phyloP scores from a whole-genome alignment of 2,888 invertebrate species.

The Acanthosepion esculentum region DNA sequence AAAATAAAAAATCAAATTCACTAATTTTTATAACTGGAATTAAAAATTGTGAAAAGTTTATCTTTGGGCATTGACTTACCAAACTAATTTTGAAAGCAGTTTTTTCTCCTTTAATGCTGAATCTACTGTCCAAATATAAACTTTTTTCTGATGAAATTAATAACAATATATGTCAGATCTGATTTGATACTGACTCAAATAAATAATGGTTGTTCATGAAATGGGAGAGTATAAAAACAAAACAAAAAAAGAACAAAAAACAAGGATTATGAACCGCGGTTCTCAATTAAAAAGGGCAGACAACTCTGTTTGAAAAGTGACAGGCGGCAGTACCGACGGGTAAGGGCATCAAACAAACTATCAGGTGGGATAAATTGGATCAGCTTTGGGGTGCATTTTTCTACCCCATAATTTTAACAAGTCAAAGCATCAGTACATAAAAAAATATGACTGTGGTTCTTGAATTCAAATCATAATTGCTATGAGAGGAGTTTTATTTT shows the following conservation, averaged over 20 bases:
- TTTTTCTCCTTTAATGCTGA: neutral
- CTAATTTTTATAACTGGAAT: neutral
- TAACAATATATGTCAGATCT: neutral
- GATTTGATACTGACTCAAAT: neutral
- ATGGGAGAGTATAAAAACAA: neutral
- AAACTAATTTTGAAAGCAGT: neutral
- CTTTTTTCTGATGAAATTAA: slow-evolving; percentile 8
- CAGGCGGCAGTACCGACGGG: neutral
- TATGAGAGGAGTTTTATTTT: neutral
- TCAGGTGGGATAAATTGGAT: neutral
- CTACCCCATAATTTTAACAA: neutral
- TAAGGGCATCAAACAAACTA: neutral
- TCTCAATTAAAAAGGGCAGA: neutral
- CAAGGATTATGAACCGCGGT: neutral
- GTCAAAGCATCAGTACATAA: neutral
- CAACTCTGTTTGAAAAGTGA: neutral
- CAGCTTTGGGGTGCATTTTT: neutral
- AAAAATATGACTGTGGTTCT: neutral
- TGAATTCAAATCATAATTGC: neutral
- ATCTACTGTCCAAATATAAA: neutral
- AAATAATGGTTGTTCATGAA: slow-evolving; percentile 10
- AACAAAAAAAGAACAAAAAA: neutral
- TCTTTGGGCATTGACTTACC: slow-evolving; percentile 17
- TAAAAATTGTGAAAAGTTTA: neutral
- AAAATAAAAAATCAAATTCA: neutral